These are phyloP conservation scores for Nemapogon koenigi DNA, from an alignment of 2,888 invertebrate genomes.

Conservation along the genomic window DNA sequence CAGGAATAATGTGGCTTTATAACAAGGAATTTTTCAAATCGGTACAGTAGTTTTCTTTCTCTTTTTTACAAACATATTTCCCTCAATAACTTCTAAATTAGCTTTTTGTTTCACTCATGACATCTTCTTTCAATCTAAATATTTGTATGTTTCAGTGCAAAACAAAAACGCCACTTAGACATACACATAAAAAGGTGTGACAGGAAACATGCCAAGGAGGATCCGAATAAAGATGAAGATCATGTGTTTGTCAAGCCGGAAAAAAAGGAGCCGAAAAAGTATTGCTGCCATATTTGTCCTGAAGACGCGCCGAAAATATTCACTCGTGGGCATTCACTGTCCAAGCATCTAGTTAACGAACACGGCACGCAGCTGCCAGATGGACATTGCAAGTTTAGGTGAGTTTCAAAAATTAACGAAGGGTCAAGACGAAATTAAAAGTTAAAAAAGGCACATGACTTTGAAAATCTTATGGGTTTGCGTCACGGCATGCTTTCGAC, in stretches of 20 bases:
- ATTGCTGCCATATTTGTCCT: slow-evolving; percentile 78
- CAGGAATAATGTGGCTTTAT: too few relatives aligned
- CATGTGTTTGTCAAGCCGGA: slow-evolving; percentile 27
- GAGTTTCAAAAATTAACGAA: too few relatives aligned
- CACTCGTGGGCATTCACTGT: slow-evolving; percentile 69
- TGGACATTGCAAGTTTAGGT: slow-evolving; percentile 78
- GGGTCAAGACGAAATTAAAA: too few relatives aligned
- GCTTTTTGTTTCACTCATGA: too few relatives aligned
- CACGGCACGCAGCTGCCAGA: slow-evolving; percentile 78
- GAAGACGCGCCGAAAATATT: slow-evolving; percentile 57
- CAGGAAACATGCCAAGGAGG: slow-evolving; percentile 10
- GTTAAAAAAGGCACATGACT: too few relatives aligned
- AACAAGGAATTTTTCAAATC: too few relatives aligned
- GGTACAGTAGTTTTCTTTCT: too few relatives aligned
- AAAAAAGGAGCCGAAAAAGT: slow-evolving; percentile 33
- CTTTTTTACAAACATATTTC: too few relatives aligned
- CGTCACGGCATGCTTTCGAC: too few relatives aligned
- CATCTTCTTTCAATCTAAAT: not conserved
- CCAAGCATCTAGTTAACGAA: slow-evolving; percentile 73
- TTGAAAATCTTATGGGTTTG: too few relatives aligned
- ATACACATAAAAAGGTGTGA: slow-evolving; percentile 61
- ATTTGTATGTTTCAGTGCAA: slow-evolving; percentile 49
- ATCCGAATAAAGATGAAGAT: not conserved
- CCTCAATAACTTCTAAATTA: too few relatives aligned
- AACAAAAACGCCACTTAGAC: slow-evolving; percentile 65